Conservation (phyloP, 2,113 vertebrate species). For the Porphyrio hochstetteri region DNA sequence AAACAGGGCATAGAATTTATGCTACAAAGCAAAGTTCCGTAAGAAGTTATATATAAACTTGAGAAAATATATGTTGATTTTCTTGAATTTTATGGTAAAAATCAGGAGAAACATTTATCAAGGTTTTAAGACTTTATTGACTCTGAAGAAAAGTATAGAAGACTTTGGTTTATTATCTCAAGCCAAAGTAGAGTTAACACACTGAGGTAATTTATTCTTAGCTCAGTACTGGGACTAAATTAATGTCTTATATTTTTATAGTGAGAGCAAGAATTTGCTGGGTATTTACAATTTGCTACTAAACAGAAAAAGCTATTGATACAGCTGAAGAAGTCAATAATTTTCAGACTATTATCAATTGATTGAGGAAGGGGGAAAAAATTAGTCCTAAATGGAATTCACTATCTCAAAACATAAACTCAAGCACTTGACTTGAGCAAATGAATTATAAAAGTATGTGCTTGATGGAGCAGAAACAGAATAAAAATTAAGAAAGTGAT, state of each 20-base stretch:
- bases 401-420: neutral
- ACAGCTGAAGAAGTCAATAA: neutral
- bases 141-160: neutral
- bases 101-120: neutral
- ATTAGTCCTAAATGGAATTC: neutral
- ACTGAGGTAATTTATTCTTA: neutral
- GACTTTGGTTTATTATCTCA: neutral
- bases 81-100: neutral
- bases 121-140: neutral
- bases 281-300: neutral
- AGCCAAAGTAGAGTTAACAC: neutral
- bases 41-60: neutral
- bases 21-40: neutral
- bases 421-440: neutral
- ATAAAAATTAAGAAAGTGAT: slow-evolving; percentile 17
- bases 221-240: neutral
- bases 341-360: slow-evolving; percentile 20
- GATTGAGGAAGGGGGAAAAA: slow-evolving; percentile 2
- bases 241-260: neutral
- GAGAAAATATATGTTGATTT: neutral
- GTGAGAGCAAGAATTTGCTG: neutral
- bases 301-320: slow-evolving; percentile 9
- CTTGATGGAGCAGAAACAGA: neutral
- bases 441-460: neutral
- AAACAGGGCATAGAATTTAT: neutral